A percentile compares a stretch with the other conserved stretches of the same genome.
Evolutionary conservation across 2,797 vertebrate species (phyloP).

Genomic region (Phylloscopus collybita): DNA sequence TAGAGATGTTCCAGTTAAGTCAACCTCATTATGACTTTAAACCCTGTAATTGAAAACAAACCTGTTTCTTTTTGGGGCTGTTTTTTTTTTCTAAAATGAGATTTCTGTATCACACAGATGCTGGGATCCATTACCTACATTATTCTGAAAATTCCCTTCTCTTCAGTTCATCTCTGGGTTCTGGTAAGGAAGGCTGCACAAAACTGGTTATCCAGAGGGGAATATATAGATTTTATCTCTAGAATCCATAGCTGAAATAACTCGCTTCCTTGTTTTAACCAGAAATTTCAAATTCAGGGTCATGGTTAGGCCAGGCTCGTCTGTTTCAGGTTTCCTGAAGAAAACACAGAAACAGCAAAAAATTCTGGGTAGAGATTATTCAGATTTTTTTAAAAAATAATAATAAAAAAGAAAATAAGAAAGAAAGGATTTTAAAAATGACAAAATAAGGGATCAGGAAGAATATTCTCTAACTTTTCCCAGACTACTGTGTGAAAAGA

Average conservation of each 20-base stretch:
- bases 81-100: background rate
- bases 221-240: background rate
- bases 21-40: background rate
- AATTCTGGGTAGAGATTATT: background rate
- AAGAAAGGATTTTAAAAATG: background rate
- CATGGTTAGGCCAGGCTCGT: background rate
- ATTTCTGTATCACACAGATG: background rate
- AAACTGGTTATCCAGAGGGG: background rate
- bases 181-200: background rate
- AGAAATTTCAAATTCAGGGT: background rate
- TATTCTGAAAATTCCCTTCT: background rate
- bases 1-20: background rate
- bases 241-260: background rate
- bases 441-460: background rate
- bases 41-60: background rate
- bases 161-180: background rate
- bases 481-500: background rate
- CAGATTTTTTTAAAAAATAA: background rate
- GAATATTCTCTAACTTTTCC: background rate
- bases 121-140: background rate
- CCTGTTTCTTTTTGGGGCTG: background rate
- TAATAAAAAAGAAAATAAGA: background rate
- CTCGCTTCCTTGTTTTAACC: fast-evolving
- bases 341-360: background rate
- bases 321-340: background rate